These are phyloP conservation scores for Cantharis rustica DNA, from an alignment of 2,888 invertebrate genomes.

Conservation along the genomic window DNA sequence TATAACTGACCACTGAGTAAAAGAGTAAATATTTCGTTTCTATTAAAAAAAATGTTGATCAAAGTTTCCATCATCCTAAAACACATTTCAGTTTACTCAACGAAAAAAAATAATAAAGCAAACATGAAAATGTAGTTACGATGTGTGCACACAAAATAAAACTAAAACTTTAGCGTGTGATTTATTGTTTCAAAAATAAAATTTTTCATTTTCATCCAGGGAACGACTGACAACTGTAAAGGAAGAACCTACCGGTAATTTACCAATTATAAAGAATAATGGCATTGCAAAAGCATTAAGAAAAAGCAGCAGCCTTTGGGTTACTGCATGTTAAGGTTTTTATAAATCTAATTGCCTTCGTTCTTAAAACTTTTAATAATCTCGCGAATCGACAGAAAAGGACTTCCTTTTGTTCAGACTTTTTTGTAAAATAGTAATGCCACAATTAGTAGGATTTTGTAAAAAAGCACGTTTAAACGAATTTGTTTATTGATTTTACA, in stretches of 20 bases:
- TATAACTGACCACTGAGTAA: neutral
- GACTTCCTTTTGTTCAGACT: neutral
- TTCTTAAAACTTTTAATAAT: neutral
- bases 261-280: neutral
- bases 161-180: neutral
- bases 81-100: neutral
- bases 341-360: neutral
- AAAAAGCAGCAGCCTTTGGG: neutral
- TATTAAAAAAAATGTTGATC: neutral
- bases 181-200: neutral
- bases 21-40: neutral
- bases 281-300: neutral
- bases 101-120: neutral
- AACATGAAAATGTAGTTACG: neutral
- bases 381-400: neutral
- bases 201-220: neutral
- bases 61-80: neutral
- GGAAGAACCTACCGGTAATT: neutral
- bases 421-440: neutral
- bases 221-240: neutral
- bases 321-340: neutral
- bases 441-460: neutral
- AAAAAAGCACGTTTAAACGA: neutral
- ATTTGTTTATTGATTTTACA: neutral
- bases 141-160: neutral